phyloP scores from a whole-genome alignment of 2,113 vertebrate genomes.

The Hippocampus guttulatus region DNA sequence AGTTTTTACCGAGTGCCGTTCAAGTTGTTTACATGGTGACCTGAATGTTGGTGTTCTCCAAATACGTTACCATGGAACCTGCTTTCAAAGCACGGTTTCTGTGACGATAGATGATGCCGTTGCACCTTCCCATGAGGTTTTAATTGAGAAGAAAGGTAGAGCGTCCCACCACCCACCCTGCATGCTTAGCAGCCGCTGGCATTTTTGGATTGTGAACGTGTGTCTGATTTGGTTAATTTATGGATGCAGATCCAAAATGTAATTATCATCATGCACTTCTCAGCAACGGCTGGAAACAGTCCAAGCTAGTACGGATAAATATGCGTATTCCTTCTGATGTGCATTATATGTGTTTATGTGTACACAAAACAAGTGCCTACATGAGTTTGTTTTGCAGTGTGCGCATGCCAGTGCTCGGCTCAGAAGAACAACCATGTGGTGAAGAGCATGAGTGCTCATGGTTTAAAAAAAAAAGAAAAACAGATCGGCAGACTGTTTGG shows the following conservation, averaged over 20 bases:
- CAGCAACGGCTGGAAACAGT: constrained; percentile 62
- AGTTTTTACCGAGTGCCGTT: neutral
- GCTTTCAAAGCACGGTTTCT: neutral
- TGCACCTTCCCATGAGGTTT: constrained; percentile 79
- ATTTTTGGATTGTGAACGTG: constrained; percentile 46
- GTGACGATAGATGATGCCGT: neutral
- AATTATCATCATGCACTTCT: constrained; percentile 73
- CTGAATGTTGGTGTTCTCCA: neutral
- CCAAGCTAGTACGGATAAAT: constrained; percentile 62
- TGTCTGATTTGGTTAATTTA: constrained; percentile 66
- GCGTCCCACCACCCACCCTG: constrained; percentile 80
- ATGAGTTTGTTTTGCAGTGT: constrained; percentile 27
- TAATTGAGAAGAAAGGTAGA: constrained; percentile 88
- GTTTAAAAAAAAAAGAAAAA: constrained; percentile 14
- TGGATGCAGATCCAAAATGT: constrained; percentile 64
- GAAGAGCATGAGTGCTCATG: constrained; percentile 45
- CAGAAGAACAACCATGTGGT: constrained; percentile 34
- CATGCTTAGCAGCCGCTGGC: constrained; percentile 47
- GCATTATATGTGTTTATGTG: constrained; percentile 47
- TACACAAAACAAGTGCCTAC: constrained; percentile 53
- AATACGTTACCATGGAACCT: neutral
- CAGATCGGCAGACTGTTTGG: constrained; percentile 48
- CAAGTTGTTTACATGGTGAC: neutral
- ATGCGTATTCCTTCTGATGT: constrained; percentile 35
- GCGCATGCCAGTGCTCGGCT: constrained; percentile 1